A percentile compares a stretch with the other conserved stretches of the same genome.
phyloP scores from a whole-genome alignment of 2,888 invertebrate species.

The Hydraecia micacea region DNA sequence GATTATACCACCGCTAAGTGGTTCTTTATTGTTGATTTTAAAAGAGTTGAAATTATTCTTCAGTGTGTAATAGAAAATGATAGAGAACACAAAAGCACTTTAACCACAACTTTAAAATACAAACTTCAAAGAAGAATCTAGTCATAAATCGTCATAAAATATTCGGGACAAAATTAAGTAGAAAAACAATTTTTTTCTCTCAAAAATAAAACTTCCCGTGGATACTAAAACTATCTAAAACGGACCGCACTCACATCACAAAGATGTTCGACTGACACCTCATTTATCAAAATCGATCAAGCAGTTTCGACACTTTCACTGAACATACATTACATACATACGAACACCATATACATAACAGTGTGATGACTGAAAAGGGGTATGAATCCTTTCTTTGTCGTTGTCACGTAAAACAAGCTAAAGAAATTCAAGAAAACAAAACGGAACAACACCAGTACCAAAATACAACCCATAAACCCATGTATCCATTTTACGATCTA shows the following conservation, averaged over 20 bases:
- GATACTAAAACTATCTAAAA: slow-evolving; percentile 20
- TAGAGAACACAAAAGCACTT: neutral
- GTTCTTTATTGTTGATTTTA: slow-evolving; percentile 1
- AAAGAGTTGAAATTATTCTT: neutral
- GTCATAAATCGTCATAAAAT: neutral
- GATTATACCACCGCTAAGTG: slow-evolving; percentile 17
- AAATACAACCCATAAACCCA: slow-evolving; percentile 65
- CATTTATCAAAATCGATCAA: slow-evolving; percentile 55
- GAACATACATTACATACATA: slow-evolving; percentile 6
- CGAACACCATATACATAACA: neutral
- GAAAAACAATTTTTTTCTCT: neutral
- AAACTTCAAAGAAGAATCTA: slow-evolving; percentile 1
- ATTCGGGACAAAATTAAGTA: neutral
- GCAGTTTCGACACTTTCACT: slow-evolving; percentile 36
- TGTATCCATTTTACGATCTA: slow-evolving; percentile 74
- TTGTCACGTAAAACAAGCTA: slow-evolving; percentile 23
- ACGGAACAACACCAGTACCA: slow-evolving; percentile 27
- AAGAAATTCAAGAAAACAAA: slow-evolving; percentile 37
- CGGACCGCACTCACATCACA: slow-evolving; percentile 32
- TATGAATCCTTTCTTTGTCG: neutral
- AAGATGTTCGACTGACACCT: slow-evolving; percentile 34
- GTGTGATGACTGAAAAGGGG: neutral
- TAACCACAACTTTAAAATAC: neutral
- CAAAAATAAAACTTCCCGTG: neutral
- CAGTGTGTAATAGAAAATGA: neutral